Conservation (phyloP, 2,888 invertebrate genomes). For the Cantharis rufa region DNA sequence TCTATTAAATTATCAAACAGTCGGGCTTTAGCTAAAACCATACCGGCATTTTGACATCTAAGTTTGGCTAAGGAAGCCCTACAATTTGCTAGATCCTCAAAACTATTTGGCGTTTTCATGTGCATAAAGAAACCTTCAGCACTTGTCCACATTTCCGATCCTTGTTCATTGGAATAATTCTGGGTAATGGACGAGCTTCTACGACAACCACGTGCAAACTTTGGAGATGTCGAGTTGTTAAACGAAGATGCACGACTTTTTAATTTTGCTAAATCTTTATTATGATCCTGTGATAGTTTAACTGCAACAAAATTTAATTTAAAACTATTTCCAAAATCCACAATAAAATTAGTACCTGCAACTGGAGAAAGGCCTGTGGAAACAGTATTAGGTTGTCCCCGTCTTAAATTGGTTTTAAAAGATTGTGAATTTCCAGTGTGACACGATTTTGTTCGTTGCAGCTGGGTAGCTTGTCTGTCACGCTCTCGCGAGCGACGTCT, state of each 20-base stretch:
- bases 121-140: conserved; percentile 53
- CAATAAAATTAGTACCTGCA: background rate
- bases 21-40: conserved; percentile 78
- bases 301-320: background rate
- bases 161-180: background rate
- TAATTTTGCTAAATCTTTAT: background rate
- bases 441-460: conserved; percentile 69
- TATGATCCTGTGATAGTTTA: background rate
- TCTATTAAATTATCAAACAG: conserved; percentile 64
- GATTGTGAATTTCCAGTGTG: conserved; percentile 53
- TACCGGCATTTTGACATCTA: conserved; percentile 76
- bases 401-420: conserved; percentile 60
- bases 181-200: background rate
- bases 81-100: conserved; percentile 63
- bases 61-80: conserved; percentile 75
- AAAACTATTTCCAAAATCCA: background rate
- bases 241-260: background rate
- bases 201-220: background rate
- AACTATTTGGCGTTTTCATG: conserved; percentile 58
- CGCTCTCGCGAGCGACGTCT: conserved; percentile 71
- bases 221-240: background rate
- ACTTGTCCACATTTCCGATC: conserved; percentile 52
- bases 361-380: conserved; percentile 45
- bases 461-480: conserved; percentile 51
- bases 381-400: conserved; percentile 59